Conservation (phyloP, 2,888 invertebrate species). For the Perdita meconis region DNA sequence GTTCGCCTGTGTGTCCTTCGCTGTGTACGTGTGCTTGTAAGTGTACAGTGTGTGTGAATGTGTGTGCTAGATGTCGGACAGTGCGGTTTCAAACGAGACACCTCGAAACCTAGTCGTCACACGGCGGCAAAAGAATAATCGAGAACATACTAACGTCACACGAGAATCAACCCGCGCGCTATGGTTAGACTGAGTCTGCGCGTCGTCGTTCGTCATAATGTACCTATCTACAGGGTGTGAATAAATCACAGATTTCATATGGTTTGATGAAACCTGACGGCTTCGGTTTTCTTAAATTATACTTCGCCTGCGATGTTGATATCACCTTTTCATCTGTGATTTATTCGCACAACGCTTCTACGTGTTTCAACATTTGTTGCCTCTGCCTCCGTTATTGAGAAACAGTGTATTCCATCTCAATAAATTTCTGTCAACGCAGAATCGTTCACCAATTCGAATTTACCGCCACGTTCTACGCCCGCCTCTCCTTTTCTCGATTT, state of each 20-base stretch:
- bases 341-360: constrained; percentile 16
- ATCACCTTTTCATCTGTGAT: constrained; percentile 1
- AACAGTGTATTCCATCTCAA: background rate
- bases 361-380: constrained; percentile 5
- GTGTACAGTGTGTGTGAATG: background rate
- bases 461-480: constrained; percentile 39
- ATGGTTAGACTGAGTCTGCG: constrained; percentile 14
- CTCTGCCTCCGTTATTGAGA: background rate
- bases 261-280: background rate
- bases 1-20: background rate
- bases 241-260: background rate
- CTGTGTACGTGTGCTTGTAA: background rate
- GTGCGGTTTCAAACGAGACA: constrained; percentile 35
- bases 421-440: constrained; percentile 4
- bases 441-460: constrained; percentile 29
- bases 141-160: constrained; percentile 44
- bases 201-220: constrained; percentile 12
- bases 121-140: constrained; percentile 40
- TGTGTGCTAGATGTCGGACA: constrained; percentile 18
- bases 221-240: constrained; percentile 1
- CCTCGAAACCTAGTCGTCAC: constrained; percentile 21
- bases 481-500: constrained; percentile 56
- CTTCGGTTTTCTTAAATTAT: too few relatives aligned
- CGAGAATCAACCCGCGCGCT: constrained; percentile 4
- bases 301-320: too few relatives aligned